Evolutionary conservation across 2,797 vertebrate genomes (phyloP), one percentile per base, ranked within the genome.

Genomic region (Dromococcyx pavoninus): DNA sequence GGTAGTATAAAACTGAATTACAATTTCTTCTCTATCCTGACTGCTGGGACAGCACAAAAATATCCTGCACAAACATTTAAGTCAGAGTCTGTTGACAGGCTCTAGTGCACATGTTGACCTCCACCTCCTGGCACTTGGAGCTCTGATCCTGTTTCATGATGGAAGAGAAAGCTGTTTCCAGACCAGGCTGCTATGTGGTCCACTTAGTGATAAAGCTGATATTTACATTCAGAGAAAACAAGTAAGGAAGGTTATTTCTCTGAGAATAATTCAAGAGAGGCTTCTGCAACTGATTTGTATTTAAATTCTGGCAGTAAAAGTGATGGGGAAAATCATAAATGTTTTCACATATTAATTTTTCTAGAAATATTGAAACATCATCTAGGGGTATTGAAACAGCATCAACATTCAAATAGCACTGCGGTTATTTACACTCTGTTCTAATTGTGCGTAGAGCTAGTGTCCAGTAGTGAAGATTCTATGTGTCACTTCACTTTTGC

Each of bases 141-240:
- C 58, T 82, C 19, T 43, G 44, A 54, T 90, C 58, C n/a, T 94
- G 80, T 69, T 85, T 94, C 89, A 65, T 76, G 92, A 65, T 71
- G 46, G 93, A 90, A 84, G 41, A 77, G 54, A 74, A 67, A 33
- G 69, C 13, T 7, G 2, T 80, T 95, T 96, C 82, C 78, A 91
- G 74, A 95, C 65, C 39, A 75, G 79, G 44, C 33, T 89, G 89
- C 88, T 94, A 69, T 93, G 88, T 93, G 93, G 77, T 80, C 75
- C 95, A 24, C 67, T 90, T 24, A 48, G 91, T 87, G 88, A 96
- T 94, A 92, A 71, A 64, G 56, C 32, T 96, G 92, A 90, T 81
- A 95, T 97, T 97, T 95, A 92, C 80, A 90, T 94, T 94, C 88
- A 77, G 46, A 92, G 81, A 87, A 95, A 95, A 95, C 32, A 73